Base-by-base conservation (phyloP, 1,140 invertebrate species). In the Zaprionus taronus region DNA sequence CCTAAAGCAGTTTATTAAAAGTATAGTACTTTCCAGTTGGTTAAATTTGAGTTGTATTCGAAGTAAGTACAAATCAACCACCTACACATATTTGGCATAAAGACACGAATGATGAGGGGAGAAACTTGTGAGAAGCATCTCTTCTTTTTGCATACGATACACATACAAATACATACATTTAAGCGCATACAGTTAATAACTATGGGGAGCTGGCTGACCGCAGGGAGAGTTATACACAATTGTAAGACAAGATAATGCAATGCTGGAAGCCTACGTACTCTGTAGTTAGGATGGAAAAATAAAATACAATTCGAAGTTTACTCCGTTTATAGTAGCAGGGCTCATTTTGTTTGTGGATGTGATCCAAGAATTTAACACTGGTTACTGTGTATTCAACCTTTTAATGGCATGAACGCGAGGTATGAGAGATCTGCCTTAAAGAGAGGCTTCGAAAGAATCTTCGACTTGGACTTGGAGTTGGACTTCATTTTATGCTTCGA, bases 371-470 rank as follows among this genome's bases (percentile, higher is more conserved):
- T 17, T 47, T 47, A n/a, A 47, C 41, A 47, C n/a, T 47, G 41
- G 9, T 17, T 17, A 7, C 6, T 17, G 41, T 47, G 41, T 7
- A 47, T 47, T 17, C n/a, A 9, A 17, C 41, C 41, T 17, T 17
- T 44, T 47, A 47, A 17, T 47, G 7, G 41, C 41, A 17, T 17
- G n/a, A 47, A 47, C n/a, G n/a, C 41, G 41, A 47, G n/a, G 41
- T 47, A 17, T 17, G 7, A 20, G 41, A 6, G 41, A 0, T 47
- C n/a, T 47, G 41, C 41, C 41, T 26, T 11, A 17, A 47, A 47
- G 41, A 56, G 70, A 36, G 9, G 9, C 51, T 38, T 61, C 9
- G 58, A 41, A 55, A 68, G 24, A 65, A 47, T 55, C 74, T 72
- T 53, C 71, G 62, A 68, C 36, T 53, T 22, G 22, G 2, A 22